Evolutionary conservation across 1,140 invertebrate species (phyloP).

Genomic region (Drosophila kurseongensis): DNA sequence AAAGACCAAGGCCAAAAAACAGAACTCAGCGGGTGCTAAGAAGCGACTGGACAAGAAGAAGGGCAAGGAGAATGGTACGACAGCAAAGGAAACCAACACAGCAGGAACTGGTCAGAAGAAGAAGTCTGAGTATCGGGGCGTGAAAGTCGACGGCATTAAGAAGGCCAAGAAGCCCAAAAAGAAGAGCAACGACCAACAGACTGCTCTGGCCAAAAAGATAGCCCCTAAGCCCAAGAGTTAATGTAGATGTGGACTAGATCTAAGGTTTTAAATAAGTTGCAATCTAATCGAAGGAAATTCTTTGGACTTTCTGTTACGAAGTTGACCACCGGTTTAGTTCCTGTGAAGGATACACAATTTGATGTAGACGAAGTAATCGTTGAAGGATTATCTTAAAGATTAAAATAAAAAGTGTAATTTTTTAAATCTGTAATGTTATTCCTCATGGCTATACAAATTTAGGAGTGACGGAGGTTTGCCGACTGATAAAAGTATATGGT

Average conservation of each 20-base stretch:
- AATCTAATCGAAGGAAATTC: constrained; percentile 9
- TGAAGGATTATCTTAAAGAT: constrained; percentile 8
- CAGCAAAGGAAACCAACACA: constrained; percentile 1
- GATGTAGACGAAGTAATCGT: constrained; percentile 14
- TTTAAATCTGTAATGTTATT: neutral
- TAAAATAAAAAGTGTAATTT: constrained; percentile 4
- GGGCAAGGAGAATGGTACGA: constrained; percentile 43
- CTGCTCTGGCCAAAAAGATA: constrained; percentile 78
- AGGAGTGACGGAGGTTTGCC: neutral
- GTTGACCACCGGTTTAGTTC: constrained; percentile 10
- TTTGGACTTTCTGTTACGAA: neutral
- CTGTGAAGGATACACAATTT: neutral
- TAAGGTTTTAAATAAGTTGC: constrained; percentile 22
- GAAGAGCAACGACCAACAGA: constrained; percentile 53
- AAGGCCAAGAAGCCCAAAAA: constrained; percentile 77
- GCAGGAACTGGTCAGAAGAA: constrained; percentile 38
- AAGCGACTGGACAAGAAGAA: constrained; percentile 63
- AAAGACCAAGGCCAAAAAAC: constrained; percentile 46
- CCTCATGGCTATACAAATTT: neutral
- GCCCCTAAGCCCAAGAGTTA: constrained; percentile 64
- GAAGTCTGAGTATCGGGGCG: constrained; percentile 76
- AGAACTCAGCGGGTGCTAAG: constrained; percentile 47
- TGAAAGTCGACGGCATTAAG: constrained; percentile 65
- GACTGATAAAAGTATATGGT: neutral
- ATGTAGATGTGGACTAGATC: neutral